Conservation (phyloP, 2,888 invertebrate genomes). For the Oscheius myriophilus region DNA sequence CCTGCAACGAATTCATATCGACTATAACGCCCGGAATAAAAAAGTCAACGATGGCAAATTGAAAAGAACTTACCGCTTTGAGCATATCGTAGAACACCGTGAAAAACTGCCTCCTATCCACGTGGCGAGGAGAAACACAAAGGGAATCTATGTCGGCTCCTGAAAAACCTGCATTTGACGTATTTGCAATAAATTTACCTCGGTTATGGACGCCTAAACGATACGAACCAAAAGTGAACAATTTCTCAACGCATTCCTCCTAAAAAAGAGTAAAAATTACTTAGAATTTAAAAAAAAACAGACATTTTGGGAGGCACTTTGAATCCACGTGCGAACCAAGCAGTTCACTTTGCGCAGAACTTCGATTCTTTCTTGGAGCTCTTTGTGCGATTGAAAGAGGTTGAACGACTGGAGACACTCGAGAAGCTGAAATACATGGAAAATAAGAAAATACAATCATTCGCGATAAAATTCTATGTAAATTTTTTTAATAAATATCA, state of each 20-base stretch:
- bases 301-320: too few species aligned
- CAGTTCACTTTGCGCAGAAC: slow-evolving; percentile 83
- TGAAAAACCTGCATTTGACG: slow-evolving; percentile 19
- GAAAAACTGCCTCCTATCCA: slow-evolving; percentile 92
- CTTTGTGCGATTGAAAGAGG: slow-evolving; percentile 63
- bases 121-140: slow-evolving; percentile 95
- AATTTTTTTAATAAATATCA: too few species aligned
- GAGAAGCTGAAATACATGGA: slow-evolving; percentile 30
- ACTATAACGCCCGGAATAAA: too few species aligned
- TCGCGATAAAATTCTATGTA: too few species aligned
- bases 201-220: slow-evolving; percentile 88
- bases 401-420: slow-evolving; percentile 49
- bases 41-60: too few species aligned
- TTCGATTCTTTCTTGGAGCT: slow-evolving; percentile 61
- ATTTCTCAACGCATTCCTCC: slow-evolving; percentile 90
- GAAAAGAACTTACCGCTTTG: slow-evolving; percentile 76
- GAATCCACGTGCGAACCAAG: slow-evolving; percentile 92
- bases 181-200: slow-evolving; percentile 12
- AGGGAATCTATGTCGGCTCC: slow-evolving; percentile 99
- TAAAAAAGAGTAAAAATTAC: slow-evolving; percentile 69
- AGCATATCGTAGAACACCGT: slow-evolving; percentile 89
- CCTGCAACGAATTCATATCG: too few species aligned
- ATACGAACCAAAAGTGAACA: slow-evolving; percentile 99
- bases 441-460: too few species aligned
- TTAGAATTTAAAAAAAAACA: too few species aligned